Evolutionary conservation across 2,888 invertebrate genomes (phyloP).

Genomic region (Herminia tarsipennalis): DNA sequence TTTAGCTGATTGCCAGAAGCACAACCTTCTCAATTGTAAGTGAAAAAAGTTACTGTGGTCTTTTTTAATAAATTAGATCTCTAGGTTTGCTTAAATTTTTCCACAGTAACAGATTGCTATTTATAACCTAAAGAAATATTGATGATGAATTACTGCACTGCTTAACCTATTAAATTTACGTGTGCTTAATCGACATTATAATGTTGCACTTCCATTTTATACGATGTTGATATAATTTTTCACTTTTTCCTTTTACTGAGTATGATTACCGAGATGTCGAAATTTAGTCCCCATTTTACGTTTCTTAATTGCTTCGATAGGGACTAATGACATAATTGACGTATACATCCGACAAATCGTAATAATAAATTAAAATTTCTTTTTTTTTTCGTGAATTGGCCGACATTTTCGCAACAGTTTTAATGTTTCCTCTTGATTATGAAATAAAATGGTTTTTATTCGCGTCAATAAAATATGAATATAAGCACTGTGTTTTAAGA

Average conservation of each 20-base stretch:
- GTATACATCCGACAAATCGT: constrained; percentile 52
- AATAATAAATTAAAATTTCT: constrained; percentile 39
- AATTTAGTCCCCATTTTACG: constrained; percentile 43
- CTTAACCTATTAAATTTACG: not conserved
- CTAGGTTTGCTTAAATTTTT: no score
- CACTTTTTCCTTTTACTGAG: constrained; percentile 34
- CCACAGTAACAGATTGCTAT: no score
- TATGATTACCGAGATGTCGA: constrained; percentile 38
- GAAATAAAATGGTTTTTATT: constrained; percentile 44
- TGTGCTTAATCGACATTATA: constrained; percentile 3
- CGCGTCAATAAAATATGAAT: constrained; percentile 16
- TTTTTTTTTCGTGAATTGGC: constrained; percentile 35
- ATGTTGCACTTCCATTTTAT: constrained; percentile 35
- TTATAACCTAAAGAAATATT: no score
- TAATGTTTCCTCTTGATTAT: constrained; percentile 50
- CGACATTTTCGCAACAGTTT: constrained; percentile 37
- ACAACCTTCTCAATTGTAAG: no score
- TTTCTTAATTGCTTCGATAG: constrained; percentile 51
- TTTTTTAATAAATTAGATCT: no score
- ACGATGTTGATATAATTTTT: constrained; percentile 40
- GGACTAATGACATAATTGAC: constrained; percentile 48
- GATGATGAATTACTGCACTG: not conserved
- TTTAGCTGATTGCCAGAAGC: no score
- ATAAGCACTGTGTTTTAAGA: constrained; percentile 16
- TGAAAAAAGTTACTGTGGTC: no score